Conservation (phyloP, 1,140 invertebrate genomes). For the Nixonia krombeini region DNA sequence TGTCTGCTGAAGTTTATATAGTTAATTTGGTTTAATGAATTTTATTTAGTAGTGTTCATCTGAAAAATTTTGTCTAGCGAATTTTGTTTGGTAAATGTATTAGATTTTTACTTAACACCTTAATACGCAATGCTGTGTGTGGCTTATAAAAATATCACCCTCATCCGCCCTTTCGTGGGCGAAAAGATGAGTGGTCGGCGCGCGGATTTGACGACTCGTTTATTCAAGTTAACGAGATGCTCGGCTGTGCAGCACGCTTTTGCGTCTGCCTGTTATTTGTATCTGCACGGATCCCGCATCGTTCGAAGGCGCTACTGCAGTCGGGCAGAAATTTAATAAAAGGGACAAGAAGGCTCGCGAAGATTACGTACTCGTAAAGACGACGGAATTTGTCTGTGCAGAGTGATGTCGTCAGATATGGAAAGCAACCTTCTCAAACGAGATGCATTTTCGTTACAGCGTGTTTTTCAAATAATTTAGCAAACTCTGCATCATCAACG, state of each 20-base stretch:
- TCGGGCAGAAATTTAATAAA: slow-evolving; percentile 19
- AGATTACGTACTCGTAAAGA: not conserved
- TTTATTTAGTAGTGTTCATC: too few species aligned
- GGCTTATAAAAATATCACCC: not conserved
- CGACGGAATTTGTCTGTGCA: not conserved
- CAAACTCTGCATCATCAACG: too few species aligned
- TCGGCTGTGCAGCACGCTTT: not conserved
- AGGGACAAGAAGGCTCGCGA: not conserved
- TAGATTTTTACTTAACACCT: too few species aligned
- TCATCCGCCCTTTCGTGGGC: not conserved
- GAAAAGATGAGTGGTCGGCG: slow-evolving; percentile 35
- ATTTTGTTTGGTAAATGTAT: not conserved
- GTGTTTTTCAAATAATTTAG: not conserved
- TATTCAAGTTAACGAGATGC: slow-evolving; percentile 43
- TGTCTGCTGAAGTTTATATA: too few species aligned
- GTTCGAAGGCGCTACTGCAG: slow-evolving; percentile 2
- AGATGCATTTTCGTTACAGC: not conserved
- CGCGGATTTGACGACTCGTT: slow-evolving; percentile 45
- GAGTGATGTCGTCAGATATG: not conserved
- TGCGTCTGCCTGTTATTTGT: slow-evolving; percentile 29
- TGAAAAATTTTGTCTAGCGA: not conserved
- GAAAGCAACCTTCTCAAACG: not conserved
- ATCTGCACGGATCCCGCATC: slow-evolving; percentile 18
- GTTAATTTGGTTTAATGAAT: too few species aligned
- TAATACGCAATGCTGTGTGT: not conserved